Evolutionary conservation across 2,797 vertebrate species (phyloP), one percentile per base, ranked within the genome.

Genomic region (Staurois parvus): DNA sequence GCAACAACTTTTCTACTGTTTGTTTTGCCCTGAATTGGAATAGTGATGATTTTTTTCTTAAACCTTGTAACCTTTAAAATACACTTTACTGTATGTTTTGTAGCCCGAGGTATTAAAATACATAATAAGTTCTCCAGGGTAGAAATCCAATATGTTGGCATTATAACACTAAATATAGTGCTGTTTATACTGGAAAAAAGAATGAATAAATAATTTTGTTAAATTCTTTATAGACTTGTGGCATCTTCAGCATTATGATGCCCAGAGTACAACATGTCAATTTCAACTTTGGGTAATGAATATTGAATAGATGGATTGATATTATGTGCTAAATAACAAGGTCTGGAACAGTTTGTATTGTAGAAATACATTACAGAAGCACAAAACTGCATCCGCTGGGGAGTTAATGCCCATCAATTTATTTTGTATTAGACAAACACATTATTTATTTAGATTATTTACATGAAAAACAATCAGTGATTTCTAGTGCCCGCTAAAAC

Each of bases 41-140:
- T 28, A 34, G 68, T 42, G 69, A 62, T 72, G 76, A 75, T 85
- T 85, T 84, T 77, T 80, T 85, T 85, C 30, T 30, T 26, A 68
- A 80, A 75, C 24, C 29, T 75, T 67, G 76, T 74, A 69, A 82
- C 85, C 79, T 86, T 48, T 48, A 81, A 62, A 79, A 85, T 66
- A 82, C 73, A 78, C 78, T 82, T 77, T 66, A 72, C 45, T 81
- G 30, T 72, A 78, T 86, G 34, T 76, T 72, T 69, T 76, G 62
- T 29, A 62, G 85, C 85, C 85, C 78, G 32, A 82, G 85, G 85
- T 86, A 77, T 81, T 77, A 66, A 82, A 86, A 86, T 86, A 77
- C 78, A 86, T 86, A 82, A 86, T 86, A 86, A 78, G 66, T 40
- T 76, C 85, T 81, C 62, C 52, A 73, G 85, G 85, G 79, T 70